Conservation (phyloP, 2,797 vertebrate genomes). For the Chanos chanos region DNA sequence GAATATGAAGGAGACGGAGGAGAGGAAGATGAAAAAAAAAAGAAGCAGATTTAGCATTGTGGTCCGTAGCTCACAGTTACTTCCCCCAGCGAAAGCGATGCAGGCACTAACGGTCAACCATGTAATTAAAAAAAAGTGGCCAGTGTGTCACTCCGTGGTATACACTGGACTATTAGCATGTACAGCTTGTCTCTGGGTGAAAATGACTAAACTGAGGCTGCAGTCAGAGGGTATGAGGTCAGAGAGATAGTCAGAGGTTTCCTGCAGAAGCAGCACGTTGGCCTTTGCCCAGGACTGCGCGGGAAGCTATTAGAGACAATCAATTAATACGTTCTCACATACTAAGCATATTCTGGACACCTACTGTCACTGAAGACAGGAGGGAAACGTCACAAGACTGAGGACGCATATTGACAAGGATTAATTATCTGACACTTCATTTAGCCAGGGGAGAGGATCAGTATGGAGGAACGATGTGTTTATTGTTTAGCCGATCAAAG, state of each 20-base stretch:
- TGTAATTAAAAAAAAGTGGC: no score
- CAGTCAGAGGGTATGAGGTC: no score
- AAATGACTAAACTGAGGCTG: no score
- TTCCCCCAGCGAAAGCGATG: no score
- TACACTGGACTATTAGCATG: no score
- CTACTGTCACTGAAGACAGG: conserved; percentile 8
- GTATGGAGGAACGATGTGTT: conserved; percentile 7
- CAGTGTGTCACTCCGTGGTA: no score
- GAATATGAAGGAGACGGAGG: no score
- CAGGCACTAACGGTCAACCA: no score
- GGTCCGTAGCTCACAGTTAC: no score
- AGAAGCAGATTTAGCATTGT: no score
- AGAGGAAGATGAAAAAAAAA: no score
- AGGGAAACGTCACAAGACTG: conserved; percentile 8
- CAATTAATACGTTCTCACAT: conserved; percentile 26
- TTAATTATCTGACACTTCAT: conserved; percentile 31
- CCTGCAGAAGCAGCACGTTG: not conserved
- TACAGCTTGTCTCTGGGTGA: no score
- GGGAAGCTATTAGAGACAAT: conserved; percentile 17
- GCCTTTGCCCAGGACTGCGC: not conserved
- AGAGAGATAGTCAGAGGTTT: not conserved
- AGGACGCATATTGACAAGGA: conserved; percentile 6
- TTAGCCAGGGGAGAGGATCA: conserved; percentile 25
- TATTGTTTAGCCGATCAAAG: conserved; percentile 22
- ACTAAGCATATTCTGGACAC: conserved; percentile 20